Percentiles rank a stretch among this genome's conserved stretches.
phyloP scores from a whole-genome alignment of 1,140 invertebrate genomes.

The Drosophila simulans region DNA sequence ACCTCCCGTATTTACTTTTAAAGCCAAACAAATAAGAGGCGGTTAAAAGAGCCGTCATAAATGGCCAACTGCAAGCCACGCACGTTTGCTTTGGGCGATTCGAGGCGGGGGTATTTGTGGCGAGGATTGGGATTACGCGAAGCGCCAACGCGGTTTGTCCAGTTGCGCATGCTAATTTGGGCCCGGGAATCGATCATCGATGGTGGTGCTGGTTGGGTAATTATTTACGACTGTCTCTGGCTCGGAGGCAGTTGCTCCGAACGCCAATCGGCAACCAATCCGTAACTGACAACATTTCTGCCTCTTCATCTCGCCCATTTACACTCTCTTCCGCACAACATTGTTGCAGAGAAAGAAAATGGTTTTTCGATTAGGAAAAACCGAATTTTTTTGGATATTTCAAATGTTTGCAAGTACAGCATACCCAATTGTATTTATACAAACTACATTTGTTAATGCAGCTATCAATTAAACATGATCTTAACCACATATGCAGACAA shows the following conservation, averaged over 20 bases:
- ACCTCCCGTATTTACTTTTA: conserved; percentile 69
- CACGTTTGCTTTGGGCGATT: conserved; percentile 25
- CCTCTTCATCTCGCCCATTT: conserved; percentile 17
- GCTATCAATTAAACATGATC: too few species aligned
- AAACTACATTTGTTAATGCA: too few species aligned
- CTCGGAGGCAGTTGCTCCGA: conserved; percentile 43
- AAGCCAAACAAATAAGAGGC: conserved; percentile 39
- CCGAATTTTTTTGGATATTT: background rate
- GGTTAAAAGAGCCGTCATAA: conserved; percentile 8
- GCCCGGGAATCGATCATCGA: conserved; percentile 63
- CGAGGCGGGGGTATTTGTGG: conserved; percentile 6
- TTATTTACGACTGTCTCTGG: conserved; percentile 59
- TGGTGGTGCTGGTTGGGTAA: conserved; percentile 50
- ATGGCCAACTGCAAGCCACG: conserved; percentile 35
- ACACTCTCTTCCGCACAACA: conserved; percentile 23
- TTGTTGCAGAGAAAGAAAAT: conserved; percentile 25
- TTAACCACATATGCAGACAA: background rate
- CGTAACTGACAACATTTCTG: conserved; percentile 42
- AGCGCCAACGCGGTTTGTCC: conserved; percentile 37
- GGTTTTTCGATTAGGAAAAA: conserved; percentile 3
- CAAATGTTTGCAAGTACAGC: background rate
- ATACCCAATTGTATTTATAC: background rate
- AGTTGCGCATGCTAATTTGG: conserved; percentile 76
- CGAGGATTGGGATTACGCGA: conserved; percentile 17
- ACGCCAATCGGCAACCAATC: conserved; percentile 10